phyloP scores from a whole-genome alignment of 1,140 invertebrate species.

The Zophobas atratus region DNA sequence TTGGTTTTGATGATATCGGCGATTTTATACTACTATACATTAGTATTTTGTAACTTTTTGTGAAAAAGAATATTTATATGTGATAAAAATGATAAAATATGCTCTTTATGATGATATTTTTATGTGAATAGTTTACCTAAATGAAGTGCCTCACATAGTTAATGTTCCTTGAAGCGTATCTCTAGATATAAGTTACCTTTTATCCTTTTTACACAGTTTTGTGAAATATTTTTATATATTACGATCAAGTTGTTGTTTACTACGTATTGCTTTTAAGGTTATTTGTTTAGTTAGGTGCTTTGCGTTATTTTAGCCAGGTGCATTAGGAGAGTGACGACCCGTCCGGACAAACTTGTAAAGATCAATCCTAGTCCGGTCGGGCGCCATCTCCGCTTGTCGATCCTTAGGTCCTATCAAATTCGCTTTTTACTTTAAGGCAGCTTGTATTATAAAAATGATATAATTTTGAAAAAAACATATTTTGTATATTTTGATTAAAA shows the following conservation, averaged over 20 bases:
- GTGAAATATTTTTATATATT: constrained; percentile 47
- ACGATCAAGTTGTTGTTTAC: constrained; percentile 25
- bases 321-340: constrained; percentile 11
- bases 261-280: constrained; percentile 38
- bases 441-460: constrained; percentile 45
- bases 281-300: constrained; percentile 43
- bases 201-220: constrained; percentile 46
- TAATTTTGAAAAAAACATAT: constrained; percentile 33
- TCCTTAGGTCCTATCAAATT: constrained; percentile 14
- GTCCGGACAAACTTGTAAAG: not conserved
- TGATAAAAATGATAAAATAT: constrained; percentile 45
- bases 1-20: constrained; percentile 31
- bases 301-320: constrained; percentile 40
- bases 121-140: constrained; percentile 59
- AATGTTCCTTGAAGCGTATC: constrained; percentile 58
- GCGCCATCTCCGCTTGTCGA: constrained; percentile 20
- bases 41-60: constrained; percentile 46
- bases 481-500: constrained; percentile 45
- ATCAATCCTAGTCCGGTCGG: not conserved
- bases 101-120: constrained; percentile 56
- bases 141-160: constrained; percentile 60
- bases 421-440: constrained; percentile 43
- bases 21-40: constrained; percentile 36
- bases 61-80: constrained; percentile 44
- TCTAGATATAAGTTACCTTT: constrained; percentile 59